Percentiles rank a stretch among this genome's conserved stretches.
Conservation (phyloP, 2,888 invertebrate genomes). For the Lasioglossum morio region DNA sequence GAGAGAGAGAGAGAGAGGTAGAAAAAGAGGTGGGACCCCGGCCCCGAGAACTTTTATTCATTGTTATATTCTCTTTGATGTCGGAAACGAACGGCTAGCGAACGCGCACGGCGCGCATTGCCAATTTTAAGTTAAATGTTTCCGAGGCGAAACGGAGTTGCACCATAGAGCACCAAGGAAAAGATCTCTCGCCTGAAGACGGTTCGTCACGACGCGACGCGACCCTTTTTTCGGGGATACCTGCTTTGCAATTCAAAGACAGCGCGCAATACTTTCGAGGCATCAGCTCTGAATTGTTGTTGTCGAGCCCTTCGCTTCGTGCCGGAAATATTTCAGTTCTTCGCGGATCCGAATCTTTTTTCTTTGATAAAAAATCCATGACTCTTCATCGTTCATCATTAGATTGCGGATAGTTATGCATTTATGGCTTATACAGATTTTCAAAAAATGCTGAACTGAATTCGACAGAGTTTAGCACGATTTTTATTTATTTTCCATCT, state of each 20-base stretch:
- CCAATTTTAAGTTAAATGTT: slow-evolving; percentile 33
- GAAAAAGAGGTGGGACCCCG: too few species aligned
- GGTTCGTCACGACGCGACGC: slow-evolving; percentile 14
- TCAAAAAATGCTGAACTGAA: too few species aligned
- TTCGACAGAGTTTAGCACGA: too few species aligned
- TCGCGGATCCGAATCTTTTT: neutral
- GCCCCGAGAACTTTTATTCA: slow-evolving; percentile 45
- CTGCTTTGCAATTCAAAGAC: slow-evolving; percentile 45
- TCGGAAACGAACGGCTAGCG: slow-evolving; percentile 29
- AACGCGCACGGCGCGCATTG: slow-evolving; percentile 20
- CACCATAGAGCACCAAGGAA: neutral
- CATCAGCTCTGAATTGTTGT: slow-evolving; percentile 23
- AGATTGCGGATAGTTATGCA: too few species aligned
- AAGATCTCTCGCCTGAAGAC: neutral
- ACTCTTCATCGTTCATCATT: neutral
- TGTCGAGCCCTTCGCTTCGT: too few species aligned
- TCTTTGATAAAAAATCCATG: neutral
- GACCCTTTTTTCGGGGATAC: slow-evolving; percentile 12
- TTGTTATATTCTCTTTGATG: slow-evolving; percentile 49
- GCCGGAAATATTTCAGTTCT: slow-evolving; percentile 7
- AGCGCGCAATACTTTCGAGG: slow-evolving; percentile 30
- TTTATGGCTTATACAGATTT: too few species aligned
- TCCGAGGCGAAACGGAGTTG: slow-evolving; percentile 19
- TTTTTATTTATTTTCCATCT: too few species aligned
- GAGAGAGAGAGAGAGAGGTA: too few species aligned